phyloP scores from a whole-genome alignment of 2,888 invertebrate genomes.

The Folsomia manolachei region DNA sequence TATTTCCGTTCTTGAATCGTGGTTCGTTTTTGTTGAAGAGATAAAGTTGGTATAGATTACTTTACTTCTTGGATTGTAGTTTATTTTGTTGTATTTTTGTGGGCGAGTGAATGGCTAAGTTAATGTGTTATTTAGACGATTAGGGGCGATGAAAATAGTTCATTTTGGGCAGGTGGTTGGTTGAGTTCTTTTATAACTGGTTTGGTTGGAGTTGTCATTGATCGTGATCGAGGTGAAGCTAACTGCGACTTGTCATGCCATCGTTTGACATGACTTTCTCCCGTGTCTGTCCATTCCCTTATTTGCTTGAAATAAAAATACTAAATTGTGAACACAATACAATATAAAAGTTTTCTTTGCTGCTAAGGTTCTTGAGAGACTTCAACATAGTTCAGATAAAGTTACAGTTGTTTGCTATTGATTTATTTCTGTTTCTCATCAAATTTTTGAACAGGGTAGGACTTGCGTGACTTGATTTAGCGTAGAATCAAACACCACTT shows the following conservation, averaged over 20 bases:
- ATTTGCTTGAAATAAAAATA: background rate
- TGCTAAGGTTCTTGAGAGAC: no score
- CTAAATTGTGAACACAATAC: background rate
- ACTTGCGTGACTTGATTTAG: no score
- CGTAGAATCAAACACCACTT: no score
- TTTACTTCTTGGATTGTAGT: no score
- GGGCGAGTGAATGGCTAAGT: background rate
- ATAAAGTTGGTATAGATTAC: background rate
- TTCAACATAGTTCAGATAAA: no score
- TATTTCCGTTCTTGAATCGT: no score
- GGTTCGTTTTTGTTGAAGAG: slow-evolving; percentile 9
- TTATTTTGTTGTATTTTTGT: background rate
- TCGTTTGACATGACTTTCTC: slow-evolving; percentile 6
- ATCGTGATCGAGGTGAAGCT: slow-evolving; percentile 35
- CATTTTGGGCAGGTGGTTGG: slow-evolving; percentile 10
- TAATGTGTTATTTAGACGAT: slow-evolving; percentile 9
- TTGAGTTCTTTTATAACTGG: slow-evolving; percentile 12
- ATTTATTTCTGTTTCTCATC: no score
- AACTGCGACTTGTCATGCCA: slow-evolving; percentile 46
- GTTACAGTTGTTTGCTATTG: no score
- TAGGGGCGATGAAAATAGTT: slow-evolving; percentile 2
- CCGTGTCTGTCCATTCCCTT: background rate
- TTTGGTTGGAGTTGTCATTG: slow-evolving; percentile 17
- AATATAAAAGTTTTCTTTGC: background rate
- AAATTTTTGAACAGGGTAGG: no score